Evolutionary conservation across 2,888 invertebrate species (phyloP).

Genomic region (Creontiades dilutus): DNA sequence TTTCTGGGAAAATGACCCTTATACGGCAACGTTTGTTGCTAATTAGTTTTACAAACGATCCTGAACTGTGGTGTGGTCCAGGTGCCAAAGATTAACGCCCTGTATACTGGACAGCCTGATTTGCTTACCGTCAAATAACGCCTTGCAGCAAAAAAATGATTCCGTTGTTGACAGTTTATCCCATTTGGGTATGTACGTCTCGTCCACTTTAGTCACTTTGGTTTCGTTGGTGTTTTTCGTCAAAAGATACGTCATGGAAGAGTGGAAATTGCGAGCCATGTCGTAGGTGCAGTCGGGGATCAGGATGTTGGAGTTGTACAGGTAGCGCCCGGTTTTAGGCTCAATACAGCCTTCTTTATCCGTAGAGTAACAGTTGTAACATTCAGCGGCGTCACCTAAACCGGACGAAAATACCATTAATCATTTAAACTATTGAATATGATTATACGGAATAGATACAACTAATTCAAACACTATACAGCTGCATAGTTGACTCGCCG

Average conservation of each 20-base stretch:
- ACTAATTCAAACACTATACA: no score
- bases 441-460: no score
- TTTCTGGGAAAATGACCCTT: no score
- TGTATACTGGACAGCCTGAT: no score
- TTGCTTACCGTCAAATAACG: not conserved
- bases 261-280: slow-evolving; percentile 46
- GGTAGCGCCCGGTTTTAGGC: not conserved
- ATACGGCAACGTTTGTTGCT: no score
- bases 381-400: slow-evolving; percentile 14
- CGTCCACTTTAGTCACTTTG: not conserved
- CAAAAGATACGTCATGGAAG: slow-evolving; percentile 1
- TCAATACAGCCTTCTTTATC: not conserved
- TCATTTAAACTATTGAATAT: no score
- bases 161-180: not conserved
- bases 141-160: slow-evolving; percentile 27
- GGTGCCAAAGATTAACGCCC: no score
- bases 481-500: no score
- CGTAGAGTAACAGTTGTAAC: slow-evolving; percentile 43
- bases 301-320: slow-evolving; percentile 28
- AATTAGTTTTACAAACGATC: no score
- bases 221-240: slow-evolving; percentile 14
- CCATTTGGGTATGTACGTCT: not conserved
- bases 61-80: no score
- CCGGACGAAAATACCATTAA: no score
- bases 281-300: slow-evolving; percentile 46